Conservation (phyloP, 2,888 invertebrate species). For the Troides helena region DNA sequence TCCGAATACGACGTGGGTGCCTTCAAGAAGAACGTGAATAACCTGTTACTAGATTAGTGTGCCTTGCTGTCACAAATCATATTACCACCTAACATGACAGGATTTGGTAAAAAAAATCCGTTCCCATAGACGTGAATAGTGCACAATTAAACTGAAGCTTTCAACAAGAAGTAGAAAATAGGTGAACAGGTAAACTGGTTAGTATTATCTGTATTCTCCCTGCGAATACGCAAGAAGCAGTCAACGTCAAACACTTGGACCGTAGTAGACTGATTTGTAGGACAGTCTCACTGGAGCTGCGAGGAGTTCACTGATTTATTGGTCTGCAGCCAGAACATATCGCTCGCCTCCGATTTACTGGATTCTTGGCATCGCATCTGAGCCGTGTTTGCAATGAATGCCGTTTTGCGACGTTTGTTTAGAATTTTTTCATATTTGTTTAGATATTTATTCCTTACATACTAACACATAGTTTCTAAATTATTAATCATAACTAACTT, state of each 20-base stretch:
- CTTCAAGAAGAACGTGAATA: no score
- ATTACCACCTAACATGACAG: no score
- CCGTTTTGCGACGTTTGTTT: not conserved
- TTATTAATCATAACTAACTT: no score
- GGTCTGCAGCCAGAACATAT: constrained; percentile 27
- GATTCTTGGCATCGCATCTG: constrained; percentile 23
- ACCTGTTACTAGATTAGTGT: no score
- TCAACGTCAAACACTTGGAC: constrained; percentile 25
- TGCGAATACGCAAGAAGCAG: constrained; percentile 17
- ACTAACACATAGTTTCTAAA: no score
- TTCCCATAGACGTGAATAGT: not conserved
- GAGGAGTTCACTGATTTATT: constrained; percentile 28
- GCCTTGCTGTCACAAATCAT: no score
- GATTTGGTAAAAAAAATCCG: not conserved
- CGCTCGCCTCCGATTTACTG: constrained; percentile 23
- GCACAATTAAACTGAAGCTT: not conserved
- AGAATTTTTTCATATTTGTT: not conserved
- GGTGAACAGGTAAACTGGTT: not conserved
- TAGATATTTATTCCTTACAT: no score
- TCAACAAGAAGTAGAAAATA: not conserved
- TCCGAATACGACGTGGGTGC: no score
- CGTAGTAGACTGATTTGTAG: constrained; percentile 30
- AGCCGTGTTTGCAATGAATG: constrained; percentile 11
- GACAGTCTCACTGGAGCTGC: constrained; percentile 23
- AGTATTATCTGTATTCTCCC: constrained; percentile 9